These are phyloP conservation scores for Chaetodon auriga DNA, from an alignment of 2,113 vertebrate genomes.

Conservation along the genomic window DNA sequence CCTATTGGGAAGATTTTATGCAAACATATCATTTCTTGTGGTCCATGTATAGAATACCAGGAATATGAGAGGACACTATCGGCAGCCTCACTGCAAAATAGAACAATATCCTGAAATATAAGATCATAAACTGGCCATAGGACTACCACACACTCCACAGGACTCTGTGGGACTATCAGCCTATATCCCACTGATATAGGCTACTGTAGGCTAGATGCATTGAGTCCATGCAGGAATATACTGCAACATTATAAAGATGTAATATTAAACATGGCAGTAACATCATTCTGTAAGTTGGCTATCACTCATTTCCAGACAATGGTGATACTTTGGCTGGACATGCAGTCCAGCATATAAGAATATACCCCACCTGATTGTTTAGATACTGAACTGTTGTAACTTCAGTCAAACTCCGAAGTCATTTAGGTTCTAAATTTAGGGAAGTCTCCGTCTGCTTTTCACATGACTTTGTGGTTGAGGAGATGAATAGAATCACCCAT, in stretches of 20 bases:
- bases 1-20: background rate
- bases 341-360: slow-evolving; percentile 6
- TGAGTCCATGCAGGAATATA: background rate
- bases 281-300: background rate
- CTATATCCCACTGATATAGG: background rate
- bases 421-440: slow-evolving; percentile 5
- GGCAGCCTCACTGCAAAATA: background rate
- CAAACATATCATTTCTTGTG: background rate
- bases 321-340: background rate
- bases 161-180: background rate
- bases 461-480: slow-evolving; percentile 46
- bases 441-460: slow-evolving; percentile 11
- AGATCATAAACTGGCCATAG: background rate
- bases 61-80: background rate
- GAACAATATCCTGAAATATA: background rate
- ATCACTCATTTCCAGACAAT: slow-evolving; percentile 2
- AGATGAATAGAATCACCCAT: slow-evolving; percentile 30
- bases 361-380: slow-evolving; percentile 4
- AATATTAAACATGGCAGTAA: background rate
- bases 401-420: background rate
- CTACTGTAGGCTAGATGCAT: background rate
- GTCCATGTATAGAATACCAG: background rate
- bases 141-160: background rate
- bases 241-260: background rate
- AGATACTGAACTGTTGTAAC: slow-evolving; percentile 32